A percentile compares a stretch with the other conserved stretches of the same genome.
phyloP scores from a whole-genome alignment of 2,888 invertebrate species.

The Brenthis hecate region DNA sequence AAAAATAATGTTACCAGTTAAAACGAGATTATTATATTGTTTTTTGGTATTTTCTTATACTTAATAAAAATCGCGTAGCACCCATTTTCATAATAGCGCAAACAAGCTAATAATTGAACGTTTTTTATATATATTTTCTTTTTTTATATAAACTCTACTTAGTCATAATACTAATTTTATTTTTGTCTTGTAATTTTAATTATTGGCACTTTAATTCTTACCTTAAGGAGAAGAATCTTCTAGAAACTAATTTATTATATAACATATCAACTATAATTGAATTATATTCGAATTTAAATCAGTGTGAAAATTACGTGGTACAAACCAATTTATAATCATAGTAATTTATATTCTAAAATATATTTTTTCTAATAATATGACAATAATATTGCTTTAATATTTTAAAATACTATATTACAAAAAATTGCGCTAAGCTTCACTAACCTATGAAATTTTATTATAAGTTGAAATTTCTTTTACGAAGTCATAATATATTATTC shows the following conservation, averaged over 20 bases:
- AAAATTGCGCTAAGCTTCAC: not conserved
- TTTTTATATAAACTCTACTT: constrained; percentile 45
- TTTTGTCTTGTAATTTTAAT: constrained; percentile 1
- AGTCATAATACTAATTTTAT: constrained; percentile 12
- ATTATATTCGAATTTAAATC: constrained; percentile 15
- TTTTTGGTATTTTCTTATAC: constrained; percentile 54
- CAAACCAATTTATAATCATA: not conserved
- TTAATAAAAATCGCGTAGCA: constrained; percentile 51
- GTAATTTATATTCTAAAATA: not conserved
- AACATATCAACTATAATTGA: not conserved
- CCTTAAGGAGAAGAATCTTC: not conserved
- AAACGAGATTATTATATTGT: constrained; percentile 26
- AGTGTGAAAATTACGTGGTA: constrained; percentile 8
- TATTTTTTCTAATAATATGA: not conserved
- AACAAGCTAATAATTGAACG: constrained; percentile 34
- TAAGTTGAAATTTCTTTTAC: too few relatives aligned
- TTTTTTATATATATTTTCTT: constrained; percentile 43
- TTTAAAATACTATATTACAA: not conserved
- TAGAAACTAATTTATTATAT: not conserved
- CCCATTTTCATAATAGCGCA: constrained; percentile 43
- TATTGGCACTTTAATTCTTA: constrained; percentile 19
- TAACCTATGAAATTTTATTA: constrained; percentile 6
- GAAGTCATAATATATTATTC: too few relatives aligned
- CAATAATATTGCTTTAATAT: constrained; percentile 12
- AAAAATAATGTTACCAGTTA: constrained; percentile 1